Conservation (phyloP, 2,113 vertebrate species). For the Orthonyx spaldingii region DNA sequence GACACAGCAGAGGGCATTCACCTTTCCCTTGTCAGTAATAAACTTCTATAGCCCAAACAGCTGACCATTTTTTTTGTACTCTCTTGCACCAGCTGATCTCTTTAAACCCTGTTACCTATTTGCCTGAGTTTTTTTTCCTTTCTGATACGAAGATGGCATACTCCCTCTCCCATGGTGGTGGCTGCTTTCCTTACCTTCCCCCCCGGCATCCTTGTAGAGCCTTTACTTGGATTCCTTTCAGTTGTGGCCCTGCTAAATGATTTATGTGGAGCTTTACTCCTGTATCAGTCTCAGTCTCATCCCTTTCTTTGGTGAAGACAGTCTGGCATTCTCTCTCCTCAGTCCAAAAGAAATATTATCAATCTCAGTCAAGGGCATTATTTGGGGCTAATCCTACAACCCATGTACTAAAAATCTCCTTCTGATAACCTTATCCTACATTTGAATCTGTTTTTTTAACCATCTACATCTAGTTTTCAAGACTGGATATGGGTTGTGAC, state of each 20-base stretch:
- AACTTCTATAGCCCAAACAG: neutral
- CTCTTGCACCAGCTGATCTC: neutral
- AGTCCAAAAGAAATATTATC: neutral
- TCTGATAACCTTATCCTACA: neutral
- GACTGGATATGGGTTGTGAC: neutral
- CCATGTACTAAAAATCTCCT: neutral
- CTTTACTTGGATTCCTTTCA: neutral
- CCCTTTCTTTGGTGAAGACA: neutral
- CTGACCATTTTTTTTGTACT: neutral
- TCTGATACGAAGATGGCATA: neutral
- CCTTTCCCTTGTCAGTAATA: neutral
- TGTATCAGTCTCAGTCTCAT: neutral
- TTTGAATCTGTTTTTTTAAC: neutral
- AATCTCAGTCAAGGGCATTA: neutral
- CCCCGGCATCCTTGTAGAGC: rapidly evolving
- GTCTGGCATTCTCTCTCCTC: neutral
- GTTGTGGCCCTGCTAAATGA: neutral
- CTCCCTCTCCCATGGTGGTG: neutral
- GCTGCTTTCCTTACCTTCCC: neutral
- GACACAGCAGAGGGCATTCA: neutral
- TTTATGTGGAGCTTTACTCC: neutral
- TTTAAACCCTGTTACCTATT: neutral
- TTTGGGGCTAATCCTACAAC: neutral
- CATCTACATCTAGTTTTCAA: neutral
- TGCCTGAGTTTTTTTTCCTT: neutral